Evolutionary conservation across 2,113 vertebrate genomes (phyloP).

Genomic region (Mobula birostris): DNA sequence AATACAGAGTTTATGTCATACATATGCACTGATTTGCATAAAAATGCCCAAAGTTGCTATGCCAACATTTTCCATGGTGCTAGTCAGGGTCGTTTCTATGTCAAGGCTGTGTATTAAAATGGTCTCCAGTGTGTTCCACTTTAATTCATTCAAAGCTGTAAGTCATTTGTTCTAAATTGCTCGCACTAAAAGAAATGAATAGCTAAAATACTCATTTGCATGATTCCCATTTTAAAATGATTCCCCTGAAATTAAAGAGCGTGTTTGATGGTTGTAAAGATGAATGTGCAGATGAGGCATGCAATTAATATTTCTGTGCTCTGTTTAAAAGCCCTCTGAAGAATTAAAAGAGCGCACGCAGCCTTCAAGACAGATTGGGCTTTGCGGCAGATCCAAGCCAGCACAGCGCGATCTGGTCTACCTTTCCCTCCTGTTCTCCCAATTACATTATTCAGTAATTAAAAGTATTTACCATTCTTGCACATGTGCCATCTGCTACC

Average conservation of each 20-base stretch:
- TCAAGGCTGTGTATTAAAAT: slow-evolving; percentile 82
- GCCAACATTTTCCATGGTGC: slow-evolving; percentile 72
- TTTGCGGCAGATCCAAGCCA: slow-evolving; percentile 54
- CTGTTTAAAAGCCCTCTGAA: slow-evolving; percentile 72
- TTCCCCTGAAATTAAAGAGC: slow-evolving; percentile 74
- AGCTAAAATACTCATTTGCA: slow-evolving; percentile 85
- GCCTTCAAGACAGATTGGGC: slow-evolving; percentile 67
- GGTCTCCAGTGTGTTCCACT: slow-evolving; percentile 73
- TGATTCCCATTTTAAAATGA: slow-evolving; percentile 72
- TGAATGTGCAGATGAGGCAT: slow-evolving; percentile 69
- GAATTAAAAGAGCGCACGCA: slow-evolving; percentile 60
- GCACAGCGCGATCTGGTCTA: slow-evolving; percentile 61
- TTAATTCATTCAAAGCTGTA: slow-evolving; percentile 77
- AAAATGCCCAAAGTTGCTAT: slow-evolving; percentile 77
- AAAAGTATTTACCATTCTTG: slow-evolving; percentile 79
- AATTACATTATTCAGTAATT: slow-evolving; percentile 78
- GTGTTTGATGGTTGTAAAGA: slow-evolving; percentile 66
- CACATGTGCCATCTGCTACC: slow-evolving; percentile 71
- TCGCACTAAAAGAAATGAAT: slow-evolving; percentile 84
- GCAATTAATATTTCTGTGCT: slow-evolving; percentile 75
- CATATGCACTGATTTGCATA: slow-evolving; percentile 77
- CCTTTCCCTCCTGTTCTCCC: slow-evolving; percentile 67
- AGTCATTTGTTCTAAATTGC: slow-evolving; percentile 74
- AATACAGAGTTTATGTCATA: slow-evolving; percentile 69
- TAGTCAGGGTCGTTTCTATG: slow-evolving; percentile 74